Conservation (phyloP, 2,888 invertebrate species). For the Oxytorus armatus region DNA sequence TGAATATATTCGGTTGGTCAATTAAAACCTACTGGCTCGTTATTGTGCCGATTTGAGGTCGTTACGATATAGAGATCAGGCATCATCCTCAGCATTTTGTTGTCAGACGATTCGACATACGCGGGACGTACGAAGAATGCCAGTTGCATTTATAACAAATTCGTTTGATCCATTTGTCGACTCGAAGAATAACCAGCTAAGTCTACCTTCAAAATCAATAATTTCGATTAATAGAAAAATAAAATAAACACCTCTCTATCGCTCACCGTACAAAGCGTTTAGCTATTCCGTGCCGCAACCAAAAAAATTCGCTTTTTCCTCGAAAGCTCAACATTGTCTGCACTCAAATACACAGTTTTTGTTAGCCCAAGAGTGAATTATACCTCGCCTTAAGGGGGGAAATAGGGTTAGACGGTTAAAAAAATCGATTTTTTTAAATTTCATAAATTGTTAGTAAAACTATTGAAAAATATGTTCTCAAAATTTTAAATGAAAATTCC, state of each 20-base stretch:
- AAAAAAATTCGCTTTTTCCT: neutral
- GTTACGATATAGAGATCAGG: slow-evolving; percentile 61
- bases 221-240: slow-evolving; percentile 36
- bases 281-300: no score
- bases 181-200: slow-evolving; percentile 39
- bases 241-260: no score
- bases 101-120: slow-evolving; percentile 62
- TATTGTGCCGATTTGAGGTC: slow-evolving; percentile 46
- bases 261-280: no score
- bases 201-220: slow-evolving; percentile 48
- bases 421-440: no score
- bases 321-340: no score
- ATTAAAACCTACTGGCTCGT: slow-evolving; percentile 59
- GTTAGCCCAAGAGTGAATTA: no score
- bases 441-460: no score
- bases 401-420: no score
- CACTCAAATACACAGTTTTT: no score
- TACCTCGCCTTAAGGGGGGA: no score
- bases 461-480: no score
- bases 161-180: slow-evolving; percentile 38
- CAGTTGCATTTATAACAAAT: slow-evolving; percentile 67
- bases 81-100: slow-evolving; percentile 57
- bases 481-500: no score
- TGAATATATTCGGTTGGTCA: slow-evolving; percentile 31
- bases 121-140: slow-evolving; percentile 66